Evolutionary conservation across 1,140 invertebrate species (phyloP).

Genomic region (Periplaneta americana): DNA sequence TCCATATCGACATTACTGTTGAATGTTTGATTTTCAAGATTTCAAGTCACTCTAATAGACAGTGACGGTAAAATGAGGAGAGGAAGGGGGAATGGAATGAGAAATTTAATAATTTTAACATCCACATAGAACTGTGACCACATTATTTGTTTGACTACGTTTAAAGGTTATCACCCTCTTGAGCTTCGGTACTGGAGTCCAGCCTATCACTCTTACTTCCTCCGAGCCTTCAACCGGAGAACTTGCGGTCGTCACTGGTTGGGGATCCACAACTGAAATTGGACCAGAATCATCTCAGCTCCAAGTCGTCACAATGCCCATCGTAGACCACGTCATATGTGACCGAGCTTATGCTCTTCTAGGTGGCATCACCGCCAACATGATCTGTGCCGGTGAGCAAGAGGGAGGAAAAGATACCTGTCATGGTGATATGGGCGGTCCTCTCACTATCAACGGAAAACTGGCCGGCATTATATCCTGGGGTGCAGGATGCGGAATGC

Average conservation of each 20-base stretch:
- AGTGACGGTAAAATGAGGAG: too few species aligned
- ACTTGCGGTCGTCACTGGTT: conserved; percentile 21
- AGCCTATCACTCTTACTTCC: not conserved
- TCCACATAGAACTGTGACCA: too few species aligned
- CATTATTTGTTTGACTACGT: too few species aligned
- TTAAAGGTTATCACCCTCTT: too few species aligned
- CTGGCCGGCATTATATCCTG: conserved; percentile 58
- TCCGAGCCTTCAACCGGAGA: not conserved
- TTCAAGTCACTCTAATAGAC: too few species aligned
- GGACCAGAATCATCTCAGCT: conserved; percentile 25
- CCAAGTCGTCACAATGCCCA: conserved; percentile 26
- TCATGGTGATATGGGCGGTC: conserved; percentile 39
- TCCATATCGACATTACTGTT: too few species aligned
- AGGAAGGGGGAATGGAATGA: too few species aligned
- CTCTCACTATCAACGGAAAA: conserved; percentile 30
- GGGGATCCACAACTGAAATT: conserved; percentile 34
- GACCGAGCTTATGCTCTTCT: conserved; percentile 30
- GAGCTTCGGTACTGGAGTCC: not conserved
- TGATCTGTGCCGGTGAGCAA: conserved; percentile 45
- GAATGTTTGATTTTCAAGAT: too few species aligned
- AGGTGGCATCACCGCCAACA: conserved; percentile 38
- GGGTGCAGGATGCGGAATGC: conserved; percentile 57
- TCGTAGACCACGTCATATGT: conserved; percentile 24
- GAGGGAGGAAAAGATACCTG: conserved; percentile 47
- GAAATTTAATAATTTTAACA: too few species aligned